A percentile compares a stretch with the other conserved stretches of the same genome.
Evolutionary conservation across 2,888 invertebrate genomes (phyloP).

Genomic region (Cryptocephalus moraei): DNA sequence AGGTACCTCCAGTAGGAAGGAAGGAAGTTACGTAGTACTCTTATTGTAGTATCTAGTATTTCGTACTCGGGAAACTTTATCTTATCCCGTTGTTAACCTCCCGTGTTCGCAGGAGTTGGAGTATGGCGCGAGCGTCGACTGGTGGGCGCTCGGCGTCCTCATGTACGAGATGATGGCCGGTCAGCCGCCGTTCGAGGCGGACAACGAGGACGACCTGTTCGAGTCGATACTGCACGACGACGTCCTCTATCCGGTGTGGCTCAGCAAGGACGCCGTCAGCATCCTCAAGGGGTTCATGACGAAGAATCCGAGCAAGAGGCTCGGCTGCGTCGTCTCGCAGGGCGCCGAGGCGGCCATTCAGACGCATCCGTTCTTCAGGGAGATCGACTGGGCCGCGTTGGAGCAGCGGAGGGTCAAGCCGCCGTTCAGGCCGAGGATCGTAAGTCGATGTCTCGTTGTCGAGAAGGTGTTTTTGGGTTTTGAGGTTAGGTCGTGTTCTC

Average conservation of each 20-base stretch:
- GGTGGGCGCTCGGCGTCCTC: conserved; percentile 96
- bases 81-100: neutral
- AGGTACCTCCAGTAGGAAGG: too few species aligned
- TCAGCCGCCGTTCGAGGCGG: conserved; percentile 98
- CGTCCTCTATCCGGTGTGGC: conserved; percentile 96
- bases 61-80: neutral
- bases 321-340: conserved; percentile 76
- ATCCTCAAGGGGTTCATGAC: conserved; percentile 96
- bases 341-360: conserved; percentile 79
- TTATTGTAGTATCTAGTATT: too few species aligned
- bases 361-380: conserved; percentile 83
- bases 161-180: conserved; percentile 99
- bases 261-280: conserved; percentile 81
- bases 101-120: conserved; percentile 37
- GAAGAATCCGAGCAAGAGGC: conserved; percentile 85
- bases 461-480: too few species aligned
- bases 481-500: too few species aligned
- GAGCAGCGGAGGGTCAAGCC: conserved; percentile 86
- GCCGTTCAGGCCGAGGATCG: conserved; percentile 97
- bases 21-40: too few species aligned
- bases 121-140: conserved; percentile 81
- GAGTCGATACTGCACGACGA: conserved; percentile 98
- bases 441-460: conserved; percentile 41
- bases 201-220: conserved; percentile 98
- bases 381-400: conserved; percentile 93